These are phyloP conservation scores for Lepidurus packardi DNA, from an alignment of 1,140 invertebrate species.

Conservation along the genomic window DNA sequence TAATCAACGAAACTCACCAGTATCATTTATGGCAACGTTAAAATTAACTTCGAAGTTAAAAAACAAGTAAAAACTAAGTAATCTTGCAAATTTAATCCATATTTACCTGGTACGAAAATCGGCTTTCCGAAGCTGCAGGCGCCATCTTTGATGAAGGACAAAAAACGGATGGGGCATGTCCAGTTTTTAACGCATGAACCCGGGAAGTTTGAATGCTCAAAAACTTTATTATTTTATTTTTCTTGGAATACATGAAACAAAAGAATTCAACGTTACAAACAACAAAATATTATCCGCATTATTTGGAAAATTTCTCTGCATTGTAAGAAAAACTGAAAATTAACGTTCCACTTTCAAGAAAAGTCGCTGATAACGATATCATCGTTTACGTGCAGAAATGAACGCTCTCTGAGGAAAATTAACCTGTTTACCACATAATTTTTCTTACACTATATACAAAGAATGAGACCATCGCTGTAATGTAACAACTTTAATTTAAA, in stretches of 20 bases:
- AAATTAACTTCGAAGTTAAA: neutral
- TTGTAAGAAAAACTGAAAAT: too few species aligned
- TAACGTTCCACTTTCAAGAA: too few species aligned
- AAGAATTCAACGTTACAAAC: too few species aligned
- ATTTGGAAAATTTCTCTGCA: too few species aligned
- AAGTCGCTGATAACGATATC: too few species aligned
- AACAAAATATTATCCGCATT: too few species aligned
- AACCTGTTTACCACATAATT: neutral
- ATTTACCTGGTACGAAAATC: slow-evolving; percentile 19
- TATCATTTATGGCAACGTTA: neutral
- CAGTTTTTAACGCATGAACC: neutral
- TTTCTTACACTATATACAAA: too few species aligned
- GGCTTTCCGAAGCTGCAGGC: neutral
- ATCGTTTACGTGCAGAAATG: neutral
- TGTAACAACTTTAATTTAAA: too few species aligned
- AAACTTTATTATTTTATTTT: too few species aligned
- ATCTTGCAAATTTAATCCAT: neutral
- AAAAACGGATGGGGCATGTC: neutral
- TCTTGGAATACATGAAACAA: too few species aligned
- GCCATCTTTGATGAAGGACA: slow-evolving; percentile 15
- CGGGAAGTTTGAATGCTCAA: neutral
- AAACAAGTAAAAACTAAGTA: neutral
- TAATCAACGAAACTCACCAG: neutral
- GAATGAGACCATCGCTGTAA: too few species aligned
- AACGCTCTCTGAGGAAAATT: neutral